These are phyloP conservation scores for Lacanobia wlatinum DNA, from an alignment of 2,888 invertebrate species.

Conservation along the genomic window DNA sequence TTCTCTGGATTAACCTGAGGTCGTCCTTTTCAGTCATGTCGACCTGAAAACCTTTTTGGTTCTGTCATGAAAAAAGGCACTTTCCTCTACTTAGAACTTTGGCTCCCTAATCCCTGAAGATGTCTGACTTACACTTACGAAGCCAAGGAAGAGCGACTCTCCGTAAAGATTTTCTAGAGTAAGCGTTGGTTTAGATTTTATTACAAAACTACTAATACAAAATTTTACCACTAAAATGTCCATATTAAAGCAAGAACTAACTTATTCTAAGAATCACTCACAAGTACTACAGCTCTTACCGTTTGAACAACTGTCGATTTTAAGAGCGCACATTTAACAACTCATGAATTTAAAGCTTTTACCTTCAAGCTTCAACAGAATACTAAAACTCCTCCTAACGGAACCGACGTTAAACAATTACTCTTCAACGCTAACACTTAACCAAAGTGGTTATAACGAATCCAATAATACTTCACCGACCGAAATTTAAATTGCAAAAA, in stretches of 20 bases:
- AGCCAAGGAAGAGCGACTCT: background rate
- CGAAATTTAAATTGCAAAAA: constrained; percentile 59
- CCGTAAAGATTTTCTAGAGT: background rate
- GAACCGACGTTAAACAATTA: constrained; percentile 30
- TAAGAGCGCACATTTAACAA: background rate
- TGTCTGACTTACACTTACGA: background rate
- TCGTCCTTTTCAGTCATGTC: background rate
- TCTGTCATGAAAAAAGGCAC: background rate
- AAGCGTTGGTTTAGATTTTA: background rate
- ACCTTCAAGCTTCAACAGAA: background rate
- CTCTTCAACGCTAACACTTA: constrained; percentile 19
- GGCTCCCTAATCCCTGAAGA: background rate
- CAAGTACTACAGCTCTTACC: constrained; percentile 16
- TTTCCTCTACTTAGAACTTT: background rate
- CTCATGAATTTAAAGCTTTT: background rate
- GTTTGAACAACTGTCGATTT: constrained; percentile 12
- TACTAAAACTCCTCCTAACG: constrained; percentile 1
- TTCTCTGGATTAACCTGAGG: background rate
- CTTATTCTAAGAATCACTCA: background rate
- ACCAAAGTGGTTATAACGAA: constrained; percentile 32
- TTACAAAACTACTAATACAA: constrained; percentile 1
- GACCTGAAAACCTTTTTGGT: background rate
- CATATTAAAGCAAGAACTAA: background rate
- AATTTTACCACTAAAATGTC: background rate
- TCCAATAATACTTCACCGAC: constrained; percentile 22